phyloP scores from a whole-genome alignment of 2,113 vertebrate species.

The Lampris megalopsis region DNA sequence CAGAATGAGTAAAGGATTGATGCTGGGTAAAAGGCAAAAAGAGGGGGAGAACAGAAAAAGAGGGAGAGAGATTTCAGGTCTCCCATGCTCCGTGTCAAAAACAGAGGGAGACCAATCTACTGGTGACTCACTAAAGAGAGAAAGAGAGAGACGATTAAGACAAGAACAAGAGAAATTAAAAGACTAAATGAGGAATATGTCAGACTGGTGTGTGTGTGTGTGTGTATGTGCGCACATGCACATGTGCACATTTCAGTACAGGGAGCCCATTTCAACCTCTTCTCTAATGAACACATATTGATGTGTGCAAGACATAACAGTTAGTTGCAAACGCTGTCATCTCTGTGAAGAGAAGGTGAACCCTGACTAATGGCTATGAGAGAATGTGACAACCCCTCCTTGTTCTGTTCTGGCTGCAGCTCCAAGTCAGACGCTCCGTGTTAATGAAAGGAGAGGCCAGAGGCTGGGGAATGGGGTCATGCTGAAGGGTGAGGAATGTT shows the following conservation, averaged over 20 bases:
- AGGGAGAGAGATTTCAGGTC: too few relatives aligned
- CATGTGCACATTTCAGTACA: too few relatives aligned
- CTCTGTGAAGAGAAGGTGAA: constrained; percentile 5
- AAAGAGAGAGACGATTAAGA: background rate
- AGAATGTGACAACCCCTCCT: background rate
- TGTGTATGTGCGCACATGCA: background rate
- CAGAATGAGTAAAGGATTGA: background rate
- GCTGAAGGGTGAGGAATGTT: constrained; percentile 54
- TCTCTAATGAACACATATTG: background rate
- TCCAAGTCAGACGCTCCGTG: constrained; percentile 38
- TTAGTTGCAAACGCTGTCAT: background rate
- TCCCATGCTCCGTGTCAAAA: too few relatives aligned
- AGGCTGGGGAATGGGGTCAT: constrained; percentile 19
- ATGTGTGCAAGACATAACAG: too few relatives aligned
- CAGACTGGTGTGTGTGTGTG: background rate
- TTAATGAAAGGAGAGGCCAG: constrained; percentile 66
- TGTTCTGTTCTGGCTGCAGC: background rate
- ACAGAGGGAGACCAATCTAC: too few relatives aligned
- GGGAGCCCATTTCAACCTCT: background rate
- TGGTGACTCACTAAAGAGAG: too few relatives aligned
- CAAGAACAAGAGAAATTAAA: constrained; percentile 7
- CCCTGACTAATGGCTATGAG: background rate
- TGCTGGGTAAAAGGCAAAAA: background rate
- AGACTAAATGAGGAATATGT: constrained; percentile 5
- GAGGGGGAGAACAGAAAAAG: background rate